Percentiles rank a stretch among this genome's conserved stretches.
Evolutionary conservation across 2,888 invertebrate genomes (phyloP).

Genomic region (Tinea trinotella): DNA sequence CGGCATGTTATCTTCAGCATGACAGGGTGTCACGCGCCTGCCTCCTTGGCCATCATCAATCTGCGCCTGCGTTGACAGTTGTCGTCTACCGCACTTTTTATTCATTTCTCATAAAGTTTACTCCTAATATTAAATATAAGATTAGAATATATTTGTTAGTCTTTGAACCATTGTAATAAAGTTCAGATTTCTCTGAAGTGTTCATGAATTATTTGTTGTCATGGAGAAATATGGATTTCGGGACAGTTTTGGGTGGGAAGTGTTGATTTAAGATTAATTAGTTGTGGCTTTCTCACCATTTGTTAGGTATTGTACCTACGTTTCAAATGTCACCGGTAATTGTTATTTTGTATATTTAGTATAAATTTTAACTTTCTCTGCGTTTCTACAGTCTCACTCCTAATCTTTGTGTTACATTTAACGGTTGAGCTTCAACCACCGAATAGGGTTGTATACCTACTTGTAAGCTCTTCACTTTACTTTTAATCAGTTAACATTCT

Average conservation of each 20-base stretch:
- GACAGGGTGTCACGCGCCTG: slow-evolving; percentile 24
- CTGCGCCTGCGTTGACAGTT: slow-evolving; percentile 31
- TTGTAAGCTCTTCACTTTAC: neutral
- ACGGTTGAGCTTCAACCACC: too few species aligned
- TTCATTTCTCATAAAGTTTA: slow-evolving; percentile 36
- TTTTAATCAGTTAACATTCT: slow-evolving; percentile 10
- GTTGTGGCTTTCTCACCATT: neutral
- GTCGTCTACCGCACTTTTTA: slow-evolving; percentile 31
- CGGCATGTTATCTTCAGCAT: neutral
- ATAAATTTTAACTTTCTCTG: too few species aligned
- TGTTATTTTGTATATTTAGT: neutral
- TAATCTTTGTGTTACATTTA: too few species aligned
- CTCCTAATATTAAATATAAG: neutral
- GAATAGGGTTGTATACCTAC: neutral
- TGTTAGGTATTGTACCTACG: neutral
- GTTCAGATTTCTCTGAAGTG: neutral
- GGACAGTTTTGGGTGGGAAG: slow-evolving; percentile 14
- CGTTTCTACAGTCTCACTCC: neutral
- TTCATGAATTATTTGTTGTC: neutral
- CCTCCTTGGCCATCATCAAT: slow-evolving; percentile 46
- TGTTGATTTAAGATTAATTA: slow-evolving; percentile 12
- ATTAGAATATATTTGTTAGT: neutral
- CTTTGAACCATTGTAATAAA: neutral
- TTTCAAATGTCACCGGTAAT: neutral
- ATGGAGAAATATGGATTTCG: neutral